Evolutionary conservation across 2,113 vertebrate species (phyloP), one percentile per base, ranked within the genome.

Genomic region (Syngnathus typhle): DNA sequence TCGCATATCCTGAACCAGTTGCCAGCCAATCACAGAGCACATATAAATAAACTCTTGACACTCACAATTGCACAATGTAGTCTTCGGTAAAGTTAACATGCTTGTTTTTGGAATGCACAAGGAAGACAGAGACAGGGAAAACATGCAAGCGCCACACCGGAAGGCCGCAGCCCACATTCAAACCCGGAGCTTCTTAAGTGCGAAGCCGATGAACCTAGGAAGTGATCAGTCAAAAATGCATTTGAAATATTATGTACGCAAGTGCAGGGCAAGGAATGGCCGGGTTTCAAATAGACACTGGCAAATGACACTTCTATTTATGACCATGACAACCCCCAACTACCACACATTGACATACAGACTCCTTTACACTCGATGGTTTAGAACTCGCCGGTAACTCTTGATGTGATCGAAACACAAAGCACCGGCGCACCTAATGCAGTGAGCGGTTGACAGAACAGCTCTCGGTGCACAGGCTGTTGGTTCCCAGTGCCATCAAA

Each of bases 271-370:
- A 64, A 63, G 60, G 68, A 71, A 39, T 58, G 64, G 27, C 27
- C 3, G 27, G 39, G 68, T 82, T 87, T 77, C 70, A 89, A 89
- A 89, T 90, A 89, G 85, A 84, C 58, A 23, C 65, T 60, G 82
- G 82, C 81, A 85, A 89, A 83, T 89, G 84, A 88, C 86, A 67
- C 61, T 70, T 81, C 82, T 89, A 88, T 89, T 89, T 85, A 74
- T 82, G 86, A 87, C 66, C 43, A 60, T 19, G 44, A 27, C 69
- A 47, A 64, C 77, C 74, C 70, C 61, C 75, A 67, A 43, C 69
- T 54, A 39, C 39, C n/a, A n/a, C 71, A 49, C 38, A 46, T 43
- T 51, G 41, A 52, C 49, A 68, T 51, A 49, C n/a, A 39, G n/a
- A 52, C 23, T 7, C 27, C 27, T 61, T 39, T 39, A 21, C n/a